Percentiles rank a stretch among this genome's conserved stretches.
phyloP scores from a whole-genome alignment of 2,113 vertebrate species.

The Xerus inauris region DNA sequence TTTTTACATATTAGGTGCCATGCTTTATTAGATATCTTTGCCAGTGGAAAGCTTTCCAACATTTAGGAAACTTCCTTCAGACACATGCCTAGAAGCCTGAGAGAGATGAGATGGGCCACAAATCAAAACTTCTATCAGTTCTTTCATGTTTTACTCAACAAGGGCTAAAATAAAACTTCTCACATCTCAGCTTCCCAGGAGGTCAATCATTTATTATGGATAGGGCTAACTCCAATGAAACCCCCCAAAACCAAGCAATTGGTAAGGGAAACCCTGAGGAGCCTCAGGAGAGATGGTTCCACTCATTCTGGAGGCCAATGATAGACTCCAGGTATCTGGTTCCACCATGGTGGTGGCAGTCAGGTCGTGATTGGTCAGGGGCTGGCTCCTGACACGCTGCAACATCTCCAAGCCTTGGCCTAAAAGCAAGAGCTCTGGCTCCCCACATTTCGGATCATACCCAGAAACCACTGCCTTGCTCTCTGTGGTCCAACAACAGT shows the following conservation, averaged over 20 bases:
- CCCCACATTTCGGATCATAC: rapidly evolving
- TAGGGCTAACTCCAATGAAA: neutral
- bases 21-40: neutral
- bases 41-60: neutral
- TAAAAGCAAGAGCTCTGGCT: rapidly evolving
- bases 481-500: rapidly evolving
- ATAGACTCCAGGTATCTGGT: rapidly evolving
- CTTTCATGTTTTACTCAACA: neutral
- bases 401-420: neutral
- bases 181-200: neutral
- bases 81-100: neutral
- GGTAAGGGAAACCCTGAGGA: neutral
- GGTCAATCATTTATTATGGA: neutral
- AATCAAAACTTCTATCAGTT: neutral
- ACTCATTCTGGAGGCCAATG: neutral
- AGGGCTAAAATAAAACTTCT: neutral
- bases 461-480: neutral
- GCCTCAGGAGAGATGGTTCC: neutral
- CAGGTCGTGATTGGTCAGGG: neutral
- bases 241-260: neutral
- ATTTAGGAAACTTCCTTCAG: neutral
- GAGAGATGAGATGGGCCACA: neutral
- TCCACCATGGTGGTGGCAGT: rapidly evolving
- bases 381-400: neutral
- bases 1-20: neutral